phyloP scores from a whole-genome alignment of 2,113 vertebrate genomes.

The Salvelinus alpinus region DNA sequence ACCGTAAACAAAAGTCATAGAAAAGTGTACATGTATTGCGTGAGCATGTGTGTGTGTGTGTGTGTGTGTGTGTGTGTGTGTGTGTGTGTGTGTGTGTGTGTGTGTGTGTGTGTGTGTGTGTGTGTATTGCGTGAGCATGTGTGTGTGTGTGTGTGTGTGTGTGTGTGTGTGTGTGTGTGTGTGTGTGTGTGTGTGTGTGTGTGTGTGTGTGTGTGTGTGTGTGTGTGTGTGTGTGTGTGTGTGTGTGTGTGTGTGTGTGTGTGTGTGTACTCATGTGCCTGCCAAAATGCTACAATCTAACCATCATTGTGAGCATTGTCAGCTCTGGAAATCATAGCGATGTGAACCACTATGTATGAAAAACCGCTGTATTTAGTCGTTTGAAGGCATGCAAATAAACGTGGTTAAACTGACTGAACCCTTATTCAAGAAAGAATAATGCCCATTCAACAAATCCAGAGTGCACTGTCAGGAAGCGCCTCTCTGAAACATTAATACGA shows the following conservation, averaged over 20 bases:
- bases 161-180: too few relatives aligned
- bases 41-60: background rate
- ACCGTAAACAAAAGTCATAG: slow-evolving; percentile 64
- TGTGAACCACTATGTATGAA: background rate
- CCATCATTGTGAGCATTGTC: background rate
- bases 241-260: background rate
- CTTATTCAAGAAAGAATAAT: background rate
- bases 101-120: too few relatives aligned
- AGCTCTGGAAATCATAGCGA: background rate
- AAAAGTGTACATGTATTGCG: slow-evolving; percentile 56
- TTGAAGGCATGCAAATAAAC: slow-evolving; percentile 13
- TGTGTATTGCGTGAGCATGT: background rate
- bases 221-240: too few relatives aligned
- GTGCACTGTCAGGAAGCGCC: slow-evolving; percentile 32
- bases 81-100: too few relatives aligned
- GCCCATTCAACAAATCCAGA: background rate
- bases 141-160: too few relatives aligned
- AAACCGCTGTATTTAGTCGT: too few relatives aligned
- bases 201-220: too few relatives aligned
- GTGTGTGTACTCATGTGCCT: background rate
- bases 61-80: too few relatives aligned
- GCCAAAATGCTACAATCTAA: background rate
- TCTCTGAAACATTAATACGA: slow-evolving; percentile 64
- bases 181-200: too few relatives aligned
- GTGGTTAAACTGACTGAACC: slow-evolving; percentile 17